Percentiles rank a stretch among this genome's conserved stretches.
Conservation (phyloP, 2,888 invertebrate species). For the Nemurella pictetii region DNA sequence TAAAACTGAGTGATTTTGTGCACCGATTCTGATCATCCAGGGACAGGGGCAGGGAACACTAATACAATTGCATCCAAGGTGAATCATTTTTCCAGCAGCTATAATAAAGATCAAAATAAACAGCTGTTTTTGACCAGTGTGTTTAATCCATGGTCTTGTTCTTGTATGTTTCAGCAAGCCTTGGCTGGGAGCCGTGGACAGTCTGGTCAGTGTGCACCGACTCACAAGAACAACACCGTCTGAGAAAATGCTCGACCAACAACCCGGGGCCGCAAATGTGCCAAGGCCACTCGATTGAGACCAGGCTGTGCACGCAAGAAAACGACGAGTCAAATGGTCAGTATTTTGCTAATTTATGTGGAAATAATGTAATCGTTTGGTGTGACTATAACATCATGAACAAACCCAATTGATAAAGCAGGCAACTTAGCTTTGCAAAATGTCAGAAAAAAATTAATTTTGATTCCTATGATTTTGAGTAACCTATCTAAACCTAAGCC, state of each 20-base stretch:
- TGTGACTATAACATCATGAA: background rate
- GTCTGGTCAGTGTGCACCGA: slow-evolving; percentile 69
- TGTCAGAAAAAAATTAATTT: too few relatives aligned
- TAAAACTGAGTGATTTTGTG: too few relatives aligned
- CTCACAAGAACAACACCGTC: slow-evolving; percentile 68
- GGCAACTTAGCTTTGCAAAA: too few relatives aligned
- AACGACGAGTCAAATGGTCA: slow-evolving; percentile 48
- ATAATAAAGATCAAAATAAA: too few relatives aligned
- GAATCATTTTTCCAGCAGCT: too few relatives aligned
- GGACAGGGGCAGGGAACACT: too few relatives aligned
- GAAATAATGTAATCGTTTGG: background rate
- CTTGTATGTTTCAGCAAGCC: slow-evolving; percentile 56
- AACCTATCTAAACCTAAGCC: too few relatives aligned
- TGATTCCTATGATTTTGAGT: too few relatives aligned
- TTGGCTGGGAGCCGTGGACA: slow-evolving; percentile 77
- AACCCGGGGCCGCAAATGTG: slow-evolving; percentile 64
- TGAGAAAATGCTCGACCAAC: slow-evolving; percentile 64
- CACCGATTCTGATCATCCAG: too few relatives aligned
- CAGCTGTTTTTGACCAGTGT: too few relatives aligned
- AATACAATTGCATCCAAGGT: too few relatives aligned
- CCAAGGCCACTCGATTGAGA: slow-evolving; percentile 69
- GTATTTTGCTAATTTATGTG: slow-evolving; percentile 31
- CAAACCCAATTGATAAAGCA: slow-evolving; percentile 2
- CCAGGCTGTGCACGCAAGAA: slow-evolving; percentile 62
- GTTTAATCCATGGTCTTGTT: background rate